phyloP scores from a whole-genome alignment of 2,888 invertebrate species.

The Volucella inflata region DNA sequence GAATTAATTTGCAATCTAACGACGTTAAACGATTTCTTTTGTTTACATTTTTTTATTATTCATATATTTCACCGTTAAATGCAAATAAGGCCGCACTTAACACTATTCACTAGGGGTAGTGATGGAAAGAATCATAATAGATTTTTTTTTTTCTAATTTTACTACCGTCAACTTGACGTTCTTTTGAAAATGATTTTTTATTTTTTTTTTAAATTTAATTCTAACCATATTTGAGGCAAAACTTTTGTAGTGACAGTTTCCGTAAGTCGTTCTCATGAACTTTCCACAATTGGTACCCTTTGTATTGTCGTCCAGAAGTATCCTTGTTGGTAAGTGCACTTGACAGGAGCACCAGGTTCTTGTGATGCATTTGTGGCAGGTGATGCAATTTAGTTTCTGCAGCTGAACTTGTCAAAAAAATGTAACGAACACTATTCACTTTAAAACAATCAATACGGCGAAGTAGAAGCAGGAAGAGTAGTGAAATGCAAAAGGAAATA shows the following conservation, averaged over 20 bases:
- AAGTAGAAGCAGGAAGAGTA: conserved; percentile 3
- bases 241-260: conserved; percentile 81
- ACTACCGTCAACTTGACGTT: too few species aligned
- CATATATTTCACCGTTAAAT: conserved; percentile 9
- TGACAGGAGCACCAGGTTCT: background rate
- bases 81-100: conserved; percentile 4
- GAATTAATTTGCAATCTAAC: background rate
- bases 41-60: background rate
- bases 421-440: conserved; percentile 2
- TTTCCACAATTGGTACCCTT: conserved; percentile 90
- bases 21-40: background rate
- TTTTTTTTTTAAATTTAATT: background rate
- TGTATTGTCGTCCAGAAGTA: conserved; percentile 78
- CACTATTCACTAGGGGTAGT: background rate
- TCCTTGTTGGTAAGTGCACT: conserved; percentile 55
- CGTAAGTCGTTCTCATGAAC: conserved; percentile 83
- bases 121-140: background rate
- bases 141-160: too few species aligned
- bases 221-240: conserved; percentile 77
- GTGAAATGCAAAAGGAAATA: conserved; percentile 47
- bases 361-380: background rate
- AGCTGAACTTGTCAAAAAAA: conserved; percentile 33
- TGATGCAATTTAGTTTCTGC: conserved; percentile 19
- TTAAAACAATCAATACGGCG: conserved; percentile 25
- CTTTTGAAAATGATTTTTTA: too few species aligned